These are phyloP conservation scores for Sepiola atlantica DNA, from an alignment of 2,888 invertebrate species.

Conservation along the genomic window DNA sequence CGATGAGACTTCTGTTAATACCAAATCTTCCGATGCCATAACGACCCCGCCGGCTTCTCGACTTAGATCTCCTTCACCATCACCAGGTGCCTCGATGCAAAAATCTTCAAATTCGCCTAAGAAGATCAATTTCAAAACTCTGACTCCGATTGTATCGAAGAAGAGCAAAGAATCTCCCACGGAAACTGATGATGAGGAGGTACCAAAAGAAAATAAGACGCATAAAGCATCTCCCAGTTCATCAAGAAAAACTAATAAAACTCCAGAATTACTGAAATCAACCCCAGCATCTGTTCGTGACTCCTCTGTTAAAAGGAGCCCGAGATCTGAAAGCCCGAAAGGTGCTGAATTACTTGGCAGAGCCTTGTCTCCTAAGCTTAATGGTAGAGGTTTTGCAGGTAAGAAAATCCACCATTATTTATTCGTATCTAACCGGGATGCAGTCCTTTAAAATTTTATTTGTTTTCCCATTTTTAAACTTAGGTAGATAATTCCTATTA, in stretches of 20 bases:
- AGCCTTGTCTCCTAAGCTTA: not conserved
- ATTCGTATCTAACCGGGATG: no score
- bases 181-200: not conserved
- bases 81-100: not conserved
- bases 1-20: not conserved
- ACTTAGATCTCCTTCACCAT: not conserved
- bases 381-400: not conserved
- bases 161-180: not conserved
- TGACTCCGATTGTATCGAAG: not conserved
- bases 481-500: no score
- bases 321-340: constrained; percentile 18
- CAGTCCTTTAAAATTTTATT: no score
- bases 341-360: not conserved
- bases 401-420: not conserved
- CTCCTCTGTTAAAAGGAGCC: constrained; percentile 45
- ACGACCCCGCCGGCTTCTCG: not conserved
- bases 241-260: not conserved
- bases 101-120: not conserved
- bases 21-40: not conserved
- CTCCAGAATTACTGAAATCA: not conserved
- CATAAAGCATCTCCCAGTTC: not conserved
- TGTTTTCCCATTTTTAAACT: no score
- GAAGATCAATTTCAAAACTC: not conserved
- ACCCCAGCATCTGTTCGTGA: not conserved
- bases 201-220: not conserved